Percentiles rank a stretch among this genome's conserved stretches.
phyloP scores from a whole-genome alignment of 2,113 vertebrate species.

The Elanus axillaris region DNA sequence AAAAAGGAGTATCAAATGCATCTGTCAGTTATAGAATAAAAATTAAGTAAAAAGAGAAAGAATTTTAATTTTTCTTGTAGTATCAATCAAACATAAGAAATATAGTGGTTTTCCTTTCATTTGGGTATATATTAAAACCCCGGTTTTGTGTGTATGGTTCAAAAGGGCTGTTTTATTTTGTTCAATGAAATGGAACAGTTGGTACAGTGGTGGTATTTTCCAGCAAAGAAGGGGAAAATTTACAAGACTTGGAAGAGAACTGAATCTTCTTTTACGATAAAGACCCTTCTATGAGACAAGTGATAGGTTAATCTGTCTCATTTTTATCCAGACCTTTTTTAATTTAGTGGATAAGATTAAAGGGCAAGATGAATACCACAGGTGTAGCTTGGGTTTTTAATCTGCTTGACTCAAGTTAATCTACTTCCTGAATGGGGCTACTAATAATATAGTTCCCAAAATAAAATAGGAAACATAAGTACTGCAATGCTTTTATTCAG shows the following conservation, averaged over 20 bases:
- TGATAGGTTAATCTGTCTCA: constrained; percentile 25
- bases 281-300: not conserved
- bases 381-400: constrained; percentile 26
- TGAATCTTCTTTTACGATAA: not conserved
- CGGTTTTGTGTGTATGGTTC: not conserved
- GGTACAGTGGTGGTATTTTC: not conserved
- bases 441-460: not conserved
- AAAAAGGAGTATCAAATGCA: not conserved
- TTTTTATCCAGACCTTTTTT: constrained; percentile 21
- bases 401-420: constrained; percentile 36
- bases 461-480: not conserved
- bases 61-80: not conserved
- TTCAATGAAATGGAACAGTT: not conserved
- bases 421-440: constrained; percentile 17
- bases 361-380: not conserved
- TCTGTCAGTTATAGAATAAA: not conserved
- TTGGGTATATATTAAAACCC: not conserved
- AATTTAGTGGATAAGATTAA: constrained; percentile 45
- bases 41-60: not conserved
- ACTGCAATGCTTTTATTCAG: constrained; percentile 28
- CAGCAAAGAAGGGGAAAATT: not conserved
- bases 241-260: not conserved
- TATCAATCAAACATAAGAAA: not conserved
- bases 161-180: not conserved
- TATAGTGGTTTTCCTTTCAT: not conserved